Percentiles rank a stretch among this genome's conserved stretches.
Evolutionary conservation across 1,140 invertebrate species (phyloP).

Genomic region (Drosophila pectinifera): DNA sequence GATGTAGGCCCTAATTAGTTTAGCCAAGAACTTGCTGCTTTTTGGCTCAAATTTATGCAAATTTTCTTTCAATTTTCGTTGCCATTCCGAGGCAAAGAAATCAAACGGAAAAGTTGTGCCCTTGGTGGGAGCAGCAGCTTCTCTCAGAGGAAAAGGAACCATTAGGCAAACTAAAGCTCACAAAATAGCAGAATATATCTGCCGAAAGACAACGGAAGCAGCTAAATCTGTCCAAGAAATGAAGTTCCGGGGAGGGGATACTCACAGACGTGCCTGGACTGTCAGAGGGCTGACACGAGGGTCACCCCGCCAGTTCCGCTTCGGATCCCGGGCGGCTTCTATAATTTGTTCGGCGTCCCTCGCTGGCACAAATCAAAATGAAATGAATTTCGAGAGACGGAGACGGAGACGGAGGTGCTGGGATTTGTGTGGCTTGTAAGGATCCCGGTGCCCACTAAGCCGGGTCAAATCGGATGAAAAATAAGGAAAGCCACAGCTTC

Average conservation of each 20-base stretch:
- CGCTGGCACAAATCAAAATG: conserved; percentile 43
- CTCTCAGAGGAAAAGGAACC: conserved; percentile 10
- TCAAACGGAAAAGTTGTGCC: conserved; percentile 51
- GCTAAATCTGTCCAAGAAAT: conserved; percentile 56
- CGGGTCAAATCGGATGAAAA: conserved; percentile 1
- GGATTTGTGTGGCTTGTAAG: conserved; percentile 37
- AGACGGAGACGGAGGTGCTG: neutral
- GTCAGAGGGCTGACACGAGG: conserved; percentile 9
- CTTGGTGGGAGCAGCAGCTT: too few species aligned
- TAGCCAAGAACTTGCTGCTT: neutral
- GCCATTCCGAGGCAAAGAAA: conserved; percentile 37
- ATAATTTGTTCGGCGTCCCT: conserved; percentile 7
- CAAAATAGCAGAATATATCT: conserved; percentile 60
- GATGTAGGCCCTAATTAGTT: conserved; percentile 54
- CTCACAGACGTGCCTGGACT: conserved; percentile 61
- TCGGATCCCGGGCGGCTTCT: neutral
- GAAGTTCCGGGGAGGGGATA: conserved; percentile 46
- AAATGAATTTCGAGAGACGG: conserved; percentile 33
- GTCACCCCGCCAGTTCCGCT: neutral
- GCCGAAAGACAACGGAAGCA: conserved; percentile 14
- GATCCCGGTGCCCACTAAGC: conserved; percentile 25
- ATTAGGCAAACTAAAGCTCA: conserved; percentile 63
- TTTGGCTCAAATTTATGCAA: conserved; percentile 40
- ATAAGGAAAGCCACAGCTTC: neutral
- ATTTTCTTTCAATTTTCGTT: conserved; percentile 35